phyloP scores from a whole-genome alignment of 1,140 invertebrate genomes.

The Sweltsa coloradensis region DNA sequence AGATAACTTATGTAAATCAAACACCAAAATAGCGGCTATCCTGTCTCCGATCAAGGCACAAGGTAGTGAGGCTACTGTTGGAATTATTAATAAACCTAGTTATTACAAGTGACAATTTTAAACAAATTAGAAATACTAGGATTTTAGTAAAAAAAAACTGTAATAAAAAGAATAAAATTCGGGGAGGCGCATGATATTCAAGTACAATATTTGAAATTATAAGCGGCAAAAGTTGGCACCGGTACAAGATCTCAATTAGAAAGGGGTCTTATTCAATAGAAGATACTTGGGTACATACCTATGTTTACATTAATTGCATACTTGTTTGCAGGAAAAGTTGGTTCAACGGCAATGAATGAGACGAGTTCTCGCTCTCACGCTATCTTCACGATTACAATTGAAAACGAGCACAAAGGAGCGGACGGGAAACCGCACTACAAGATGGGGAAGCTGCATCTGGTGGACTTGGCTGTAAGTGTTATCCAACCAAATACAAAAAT shows the following conservation, averaged over 20 bases:
- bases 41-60: no score
- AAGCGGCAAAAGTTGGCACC: no score
- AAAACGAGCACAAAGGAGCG: constrained; percentile 55
- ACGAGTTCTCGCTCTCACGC: constrained; percentile 77
- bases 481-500: no score
- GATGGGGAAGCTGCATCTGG: constrained; percentile 70
- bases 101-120: no score
- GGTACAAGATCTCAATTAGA: constrained; percentile 9
- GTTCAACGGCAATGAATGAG: constrained; percentile 78
- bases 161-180: no score
- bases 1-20: no score
- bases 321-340: constrained; percentile 41
- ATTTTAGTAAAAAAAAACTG: no score
- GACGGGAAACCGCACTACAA: constrained; percentile 50
- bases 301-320: constrained; percentile 12
- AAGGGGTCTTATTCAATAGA: background rate
- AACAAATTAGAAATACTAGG: no score
- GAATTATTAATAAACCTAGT: no score
- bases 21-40: no score
- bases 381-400: constrained; percentile 78
- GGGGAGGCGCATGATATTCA: background rate
- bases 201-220: no score
- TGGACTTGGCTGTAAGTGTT: constrained; percentile 63
- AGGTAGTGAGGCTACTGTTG: no score
- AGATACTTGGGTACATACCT: background rate